Percentiles rank a stretch among this genome's conserved stretches.
phyloP scores from a whole-genome alignment of 30 jellyfish, hydroid and myxozoan genomes.

The Cassiopea xamachana region DNA sequence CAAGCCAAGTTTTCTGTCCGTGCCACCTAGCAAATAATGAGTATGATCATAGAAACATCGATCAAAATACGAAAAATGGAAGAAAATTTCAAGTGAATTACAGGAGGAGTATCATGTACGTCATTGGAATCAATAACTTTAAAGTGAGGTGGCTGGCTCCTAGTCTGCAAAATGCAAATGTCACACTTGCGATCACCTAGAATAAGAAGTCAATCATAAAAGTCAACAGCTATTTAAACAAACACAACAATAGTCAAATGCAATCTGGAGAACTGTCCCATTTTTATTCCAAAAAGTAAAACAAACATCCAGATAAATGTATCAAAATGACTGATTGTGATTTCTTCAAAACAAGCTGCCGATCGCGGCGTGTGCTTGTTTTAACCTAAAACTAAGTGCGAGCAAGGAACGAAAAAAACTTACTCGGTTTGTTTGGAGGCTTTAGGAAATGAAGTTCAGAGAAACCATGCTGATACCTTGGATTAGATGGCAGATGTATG shows the following conservation, averaged over 20 bases:
- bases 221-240: neutral
- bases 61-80: neutral
- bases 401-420: neutral
- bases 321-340: too few species aligned
- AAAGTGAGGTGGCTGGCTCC: constrained; percentile 93
- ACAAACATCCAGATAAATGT: too few species aligned
- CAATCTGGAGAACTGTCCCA: too few species aligned
- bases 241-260: neutral
- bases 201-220: neutral
- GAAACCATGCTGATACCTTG: constrained; percentile 86
- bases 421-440: constrained; percentile 89
- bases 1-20: neutral
- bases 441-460: constrained; percentile 78
- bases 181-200: constrained; percentile 86
- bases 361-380: too few species aligned
- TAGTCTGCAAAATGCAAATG: constrained; percentile 75
- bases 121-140: constrained; percentile 79
- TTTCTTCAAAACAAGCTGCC: too few species aligned
- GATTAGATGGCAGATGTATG: constrained; percentile 88
- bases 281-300: too few species aligned
- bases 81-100: constrained; percentile 12
- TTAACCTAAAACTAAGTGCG: too few species aligned
- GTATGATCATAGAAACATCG: neutral
- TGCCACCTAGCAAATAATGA: neutral
- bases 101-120: constrained; percentile 84